phyloP scores from a whole-genome alignment of 2,888 invertebrate species.

The Brachypalpus laphriformis region DNA sequence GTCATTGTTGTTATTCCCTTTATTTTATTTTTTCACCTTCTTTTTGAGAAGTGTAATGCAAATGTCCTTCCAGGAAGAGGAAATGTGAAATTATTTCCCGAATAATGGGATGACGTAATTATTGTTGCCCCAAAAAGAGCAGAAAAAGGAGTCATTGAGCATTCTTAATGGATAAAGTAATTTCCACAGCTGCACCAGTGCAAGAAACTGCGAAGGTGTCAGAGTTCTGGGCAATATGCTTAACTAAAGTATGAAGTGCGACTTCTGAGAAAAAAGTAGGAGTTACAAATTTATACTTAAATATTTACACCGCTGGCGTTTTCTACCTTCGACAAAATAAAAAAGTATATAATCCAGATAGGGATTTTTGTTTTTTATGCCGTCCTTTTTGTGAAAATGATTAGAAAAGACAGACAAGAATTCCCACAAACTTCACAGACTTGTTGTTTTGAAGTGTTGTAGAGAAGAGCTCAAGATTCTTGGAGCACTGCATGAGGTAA shows the following conservation, averaged over 20 bases:
- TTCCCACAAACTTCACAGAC: too few species aligned
- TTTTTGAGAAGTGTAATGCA: not conserved
- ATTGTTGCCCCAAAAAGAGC: slow-evolving; percentile 48
- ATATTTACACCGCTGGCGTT: not conserved
- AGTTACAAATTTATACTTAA: not conserved
- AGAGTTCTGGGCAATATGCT: not conserved
- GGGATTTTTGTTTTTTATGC: not conserved
- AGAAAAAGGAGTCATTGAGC: slow-evolving; percentile 36
- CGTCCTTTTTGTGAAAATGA: too few species aligned
- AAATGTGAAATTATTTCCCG: slow-evolving; percentile 55
- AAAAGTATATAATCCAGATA: not conserved
- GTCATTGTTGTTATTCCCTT: not conserved
- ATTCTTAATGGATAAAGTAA: slow-evolving; percentile 24
- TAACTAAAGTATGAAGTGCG: not conserved
- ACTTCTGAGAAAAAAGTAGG: not conserved
- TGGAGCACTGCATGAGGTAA: too few species aligned
- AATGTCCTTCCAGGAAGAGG: slow-evolving; percentile 20
- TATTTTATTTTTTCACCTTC: not conserved
- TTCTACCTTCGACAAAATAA: not conserved
- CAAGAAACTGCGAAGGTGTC: not conserved
- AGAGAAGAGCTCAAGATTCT: too few species aligned
- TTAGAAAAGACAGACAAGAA: too few species aligned
- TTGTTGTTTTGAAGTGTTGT: too few species aligned
- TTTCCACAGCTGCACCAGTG: slow-evolving; percentile 7
- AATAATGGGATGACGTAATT: slow-evolving; percentile 62